phyloP scores from a whole-genome alignment of 2,888 invertebrate species.

The Drosophila histrio region DNA sequence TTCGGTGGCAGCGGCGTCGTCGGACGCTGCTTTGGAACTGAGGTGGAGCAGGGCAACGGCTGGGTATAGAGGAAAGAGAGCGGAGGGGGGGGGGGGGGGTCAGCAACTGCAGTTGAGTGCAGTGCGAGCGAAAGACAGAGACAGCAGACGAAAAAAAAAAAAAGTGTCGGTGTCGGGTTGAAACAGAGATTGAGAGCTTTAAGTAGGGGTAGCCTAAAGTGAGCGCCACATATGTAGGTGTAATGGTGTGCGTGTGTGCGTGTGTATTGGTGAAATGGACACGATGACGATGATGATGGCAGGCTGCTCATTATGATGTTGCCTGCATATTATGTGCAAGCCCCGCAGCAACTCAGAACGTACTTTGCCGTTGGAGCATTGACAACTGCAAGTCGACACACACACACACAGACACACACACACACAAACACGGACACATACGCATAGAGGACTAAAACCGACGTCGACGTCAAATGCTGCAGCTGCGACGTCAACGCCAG shows the following conservation, averaged over 20 bases:
- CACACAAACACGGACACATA: slow-evolving; percentile 9
- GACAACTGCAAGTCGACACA: slow-evolving; percentile 63
- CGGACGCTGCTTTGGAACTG: slow-evolving; percentile 43
- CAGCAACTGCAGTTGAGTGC: slow-evolving; percentile 14
- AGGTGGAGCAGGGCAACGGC: slow-evolving; percentile 4
- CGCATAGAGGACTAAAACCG: slow-evolving; percentile 26
- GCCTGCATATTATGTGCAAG: slow-evolving; percentile 74
- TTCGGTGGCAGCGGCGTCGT: slow-evolving; percentile 60
- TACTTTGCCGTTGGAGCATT: slow-evolving; percentile 69
- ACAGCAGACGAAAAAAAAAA: slow-evolving; percentile 10
- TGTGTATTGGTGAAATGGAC: slow-evolving; percentile 31
- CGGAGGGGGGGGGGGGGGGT: slow-evolving; percentile 6
- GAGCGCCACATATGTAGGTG: slow-evolving; percentile 10
- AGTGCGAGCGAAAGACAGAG: slow-evolving; percentile 18
- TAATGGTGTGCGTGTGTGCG: background rate
- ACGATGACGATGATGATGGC: slow-evolving; percentile 27
- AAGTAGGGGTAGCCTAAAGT: slow-evolving; percentile 72
- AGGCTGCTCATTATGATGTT: slow-evolving; percentile 62
- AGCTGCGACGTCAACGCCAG: slow-evolving; percentile 37
- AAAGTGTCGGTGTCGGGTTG: slow-evolving; percentile 26
- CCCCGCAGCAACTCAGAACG: slow-evolving; percentile 70
- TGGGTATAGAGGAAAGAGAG: too few species aligned
- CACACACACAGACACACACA: slow-evolving; percentile 16
- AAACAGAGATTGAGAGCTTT: slow-evolving; percentile 65
- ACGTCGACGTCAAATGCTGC: slow-evolving; percentile 57